Base-by-base conservation (phyloP, 2,888 invertebrate species). In the Oligia latruncula region DNA sequence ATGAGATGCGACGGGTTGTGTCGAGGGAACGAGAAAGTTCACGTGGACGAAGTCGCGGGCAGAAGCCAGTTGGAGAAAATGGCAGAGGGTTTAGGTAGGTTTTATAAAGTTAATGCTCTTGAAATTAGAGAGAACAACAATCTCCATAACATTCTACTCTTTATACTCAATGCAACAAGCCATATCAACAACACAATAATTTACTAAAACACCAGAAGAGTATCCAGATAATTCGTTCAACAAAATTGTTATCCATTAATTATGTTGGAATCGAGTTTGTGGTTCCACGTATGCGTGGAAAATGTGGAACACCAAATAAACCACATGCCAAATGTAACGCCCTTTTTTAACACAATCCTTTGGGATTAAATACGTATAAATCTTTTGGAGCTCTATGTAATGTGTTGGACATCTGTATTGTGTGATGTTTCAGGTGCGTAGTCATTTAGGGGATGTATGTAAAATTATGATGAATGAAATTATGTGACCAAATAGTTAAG, bases 291-390 rank as follows among this genome's bases (percentile, higher is more conserved):
- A 64, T 62, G 75, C 65, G 81, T 81, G 58, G 46, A 62, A 72
- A 77, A 84, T 67, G 77, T 29, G 81, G 62, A 66, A 55, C 40
- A 70, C 85, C 87, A n/a, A 43, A n/a, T 49, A 49, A 49, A 72
- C 78, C 86, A 62, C 74, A 71, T 15, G 62, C 52, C 72, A 66
- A 65, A 81, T 65, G 17, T 75, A 77, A 80, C 76, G 49, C 74
- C 79, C 8, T 78, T 83, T 85, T 76, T 77, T 52, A 65, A 77
- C 71, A 64, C 73, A 9, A n/a, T 23, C 17, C 43, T 64, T 66
- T 83, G 29, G 65, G 43, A 68, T 87, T 85, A 72, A 80, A 85
- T 72, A 80, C 35, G 60, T 66, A 80, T 85, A 74, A 80, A 80
- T 77, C 23, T 72, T 72, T 68, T 15, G 8, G 13, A 40, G 46